Percentiles rank a stretch among this genome's conserved stretches.
Evolutionary conservation across 2,113 vertebrate species (phyloP).

Genomic region (Dasyornis broadbenti): DNA sequence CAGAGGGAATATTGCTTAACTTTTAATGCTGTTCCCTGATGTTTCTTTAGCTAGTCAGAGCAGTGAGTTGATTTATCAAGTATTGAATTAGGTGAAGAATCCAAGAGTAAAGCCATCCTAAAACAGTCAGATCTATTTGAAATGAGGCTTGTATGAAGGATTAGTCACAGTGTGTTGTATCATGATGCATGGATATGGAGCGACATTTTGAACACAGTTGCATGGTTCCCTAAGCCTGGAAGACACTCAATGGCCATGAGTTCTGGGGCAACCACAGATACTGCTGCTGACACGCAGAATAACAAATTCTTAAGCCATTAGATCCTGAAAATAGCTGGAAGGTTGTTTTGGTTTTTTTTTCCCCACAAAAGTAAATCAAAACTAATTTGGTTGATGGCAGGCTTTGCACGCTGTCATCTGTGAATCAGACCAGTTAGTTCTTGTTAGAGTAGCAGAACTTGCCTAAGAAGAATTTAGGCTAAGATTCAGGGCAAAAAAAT

Average conservation of each 20-base stretch:
- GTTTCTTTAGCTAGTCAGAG: not conserved
- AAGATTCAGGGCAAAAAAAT: not conserved
- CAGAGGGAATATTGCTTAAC: not conserved
- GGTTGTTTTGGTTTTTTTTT: not conserved
- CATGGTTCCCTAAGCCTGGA: not conserved
- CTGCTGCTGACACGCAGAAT: not conserved
- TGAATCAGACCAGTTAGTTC: conserved; percentile 1
- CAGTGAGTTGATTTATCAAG: not conserved
- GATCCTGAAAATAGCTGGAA: not conserved
- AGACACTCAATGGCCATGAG: not conserved
- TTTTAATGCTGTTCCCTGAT: not conserved
- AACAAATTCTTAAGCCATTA: not conserved
- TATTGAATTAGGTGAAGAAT: not conserved
- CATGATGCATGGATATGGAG: not conserved
- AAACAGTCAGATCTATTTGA: not conserved
- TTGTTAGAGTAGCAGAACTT: not conserved
- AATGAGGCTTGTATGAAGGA: not conserved
- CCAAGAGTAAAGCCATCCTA: not conserved
- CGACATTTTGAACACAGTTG: not conserved
- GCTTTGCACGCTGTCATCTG: not conserved
- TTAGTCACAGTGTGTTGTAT: not conserved
- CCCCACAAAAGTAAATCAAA: not conserved
- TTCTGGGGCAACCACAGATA: not conserved
- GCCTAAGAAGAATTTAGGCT: not conserved
- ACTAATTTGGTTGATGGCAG: not conserved